phyloP scores from a whole-genome alignment of 2,888 invertebrate genomes.

The Podotricha telesiphe region DNA sequence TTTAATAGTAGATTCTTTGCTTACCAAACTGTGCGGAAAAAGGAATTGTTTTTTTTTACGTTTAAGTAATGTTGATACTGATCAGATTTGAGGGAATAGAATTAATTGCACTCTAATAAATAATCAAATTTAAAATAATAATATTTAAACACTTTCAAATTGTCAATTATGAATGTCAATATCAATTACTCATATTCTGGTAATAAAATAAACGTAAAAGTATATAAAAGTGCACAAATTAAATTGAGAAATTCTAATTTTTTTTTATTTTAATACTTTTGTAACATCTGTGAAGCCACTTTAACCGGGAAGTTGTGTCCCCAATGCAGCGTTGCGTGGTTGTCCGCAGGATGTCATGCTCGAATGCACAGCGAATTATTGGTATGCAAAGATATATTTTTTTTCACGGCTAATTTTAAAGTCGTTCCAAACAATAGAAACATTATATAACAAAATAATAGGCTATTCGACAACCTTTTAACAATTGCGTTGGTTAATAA shows the following conservation, averaged over 20 bases:
- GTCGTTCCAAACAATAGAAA: slow-evolving; percentile 31
- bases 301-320: slow-evolving; percentile 67
- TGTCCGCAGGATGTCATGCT: slow-evolving; percentile 57
- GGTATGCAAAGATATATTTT: slow-evolving; percentile 41
- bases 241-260: neutral
- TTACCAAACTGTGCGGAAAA: too few relatives aligned
- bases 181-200: too few relatives aligned
- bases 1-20: too few relatives aligned
- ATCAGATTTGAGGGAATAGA: too few relatives aligned
- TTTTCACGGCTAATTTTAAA: slow-evolving; percentile 45
- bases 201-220: neutral
- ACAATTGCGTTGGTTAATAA: too few relatives aligned
- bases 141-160: too few relatives aligned
- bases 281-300: slow-evolving; percentile 32
- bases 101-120: too few relatives aligned
- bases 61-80: too few relatives aligned
- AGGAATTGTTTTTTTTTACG: too few relatives aligned
- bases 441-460: slow-evolving; percentile 28
- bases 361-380: slow-evolving; percentile 48
- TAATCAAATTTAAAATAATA: too few relatives aligned
- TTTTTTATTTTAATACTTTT: slow-evolving; percentile 15
- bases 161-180: too few relatives aligned
- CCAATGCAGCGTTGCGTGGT: slow-evolving; percentile 50
- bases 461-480: neutral
- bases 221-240: neutral